Base-by-base conservation (phyloP, 2,888 invertebrate genomes). In the Operophtera brumata region DNA sequence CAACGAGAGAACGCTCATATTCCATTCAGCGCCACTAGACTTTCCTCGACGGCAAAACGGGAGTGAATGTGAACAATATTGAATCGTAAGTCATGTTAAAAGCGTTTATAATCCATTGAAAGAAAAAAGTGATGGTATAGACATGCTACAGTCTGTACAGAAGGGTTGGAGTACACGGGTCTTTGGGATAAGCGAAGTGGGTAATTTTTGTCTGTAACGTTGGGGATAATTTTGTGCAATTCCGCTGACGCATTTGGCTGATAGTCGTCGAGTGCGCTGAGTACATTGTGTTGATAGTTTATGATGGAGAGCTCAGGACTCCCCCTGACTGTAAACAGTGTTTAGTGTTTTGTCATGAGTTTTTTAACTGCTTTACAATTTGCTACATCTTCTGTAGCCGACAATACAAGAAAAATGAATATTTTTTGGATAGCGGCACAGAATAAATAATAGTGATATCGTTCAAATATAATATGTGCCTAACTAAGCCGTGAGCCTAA, bases 241-340 rank as follows among this genome's bases (percentile, higher is more conserved):
- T 76, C 66, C 74, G 87, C 86, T 87, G 86, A 87, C 87, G 86
- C 88, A 89, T 87, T 83, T 82, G 77, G 67, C 75, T 83, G 84
- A 85, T 84, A 52, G 46, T 9, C 65, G 72, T 79, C 67, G 73
- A 82, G 78, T 77, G 70, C 75, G 77, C 77, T 80, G 76, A 73
- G 76, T 73, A 71, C 67, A 74, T 75, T 80, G 80, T 84, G 81
- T 84, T 86, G 80, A 83, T 81, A 81, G 84, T 83, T 81, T 73
- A 76, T 83, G 81, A 85, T 82, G 79, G 78, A 84, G 84, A 79
- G 80, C 62, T 51, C 20, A 20, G 20, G 39, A 49, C 12, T 41
- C 60, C 64, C 64, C 65, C 65, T 72, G n/a, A n/a, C n/a, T 77
- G 69, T 70, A 66, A 73, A 72, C 69, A 58, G 62, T 65, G 40